phyloP scores from a whole-genome alignment of 2,888 invertebrate genomes.

The Clitarchus hookeri region DNA sequence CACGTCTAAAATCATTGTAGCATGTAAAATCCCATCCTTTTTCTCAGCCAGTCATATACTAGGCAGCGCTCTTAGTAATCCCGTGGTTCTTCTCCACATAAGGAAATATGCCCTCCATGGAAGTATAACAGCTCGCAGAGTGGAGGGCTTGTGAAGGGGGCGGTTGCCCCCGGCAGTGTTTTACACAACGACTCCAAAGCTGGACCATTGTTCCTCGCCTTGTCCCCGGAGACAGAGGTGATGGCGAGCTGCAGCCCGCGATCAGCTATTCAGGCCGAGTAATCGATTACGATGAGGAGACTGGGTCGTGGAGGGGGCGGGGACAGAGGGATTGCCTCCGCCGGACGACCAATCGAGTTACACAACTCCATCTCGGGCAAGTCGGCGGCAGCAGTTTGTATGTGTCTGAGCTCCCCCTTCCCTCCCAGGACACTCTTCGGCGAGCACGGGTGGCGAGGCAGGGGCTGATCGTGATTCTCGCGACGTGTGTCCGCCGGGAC shows the following conservation, averaged over 20 bases:
- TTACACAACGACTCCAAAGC: neutral
- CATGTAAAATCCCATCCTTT: too few species aligned
- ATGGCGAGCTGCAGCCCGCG: neutral
- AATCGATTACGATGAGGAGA: neutral
- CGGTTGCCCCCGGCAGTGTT: neutral
- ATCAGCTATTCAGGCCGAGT: neutral
- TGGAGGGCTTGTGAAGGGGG: neutral
- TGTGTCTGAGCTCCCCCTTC: neutral
- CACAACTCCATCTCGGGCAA: neutral
- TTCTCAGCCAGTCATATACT: too few species aligned
- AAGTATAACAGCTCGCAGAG: too few species aligned
- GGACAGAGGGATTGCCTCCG: neutral
- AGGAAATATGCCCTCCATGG: too few species aligned
- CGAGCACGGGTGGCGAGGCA: neutral
- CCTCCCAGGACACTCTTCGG: neutral
- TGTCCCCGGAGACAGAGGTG: neutral
- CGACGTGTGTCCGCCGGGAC: neutral
- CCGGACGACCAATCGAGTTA: slow-evolving; percentile 7
- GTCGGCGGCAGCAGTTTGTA: neutral
- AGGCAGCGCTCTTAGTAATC: too few species aligned
- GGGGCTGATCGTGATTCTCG: neutral
- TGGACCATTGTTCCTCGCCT: neutral
- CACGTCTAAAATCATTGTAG: too few species aligned
- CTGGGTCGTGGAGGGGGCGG: neutral
- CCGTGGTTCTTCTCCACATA: too few species aligned